Percentiles rank a stretch among this genome's conserved stretches.
Conservation (phyloP, 35 echinoderm and acorn worm genomes). For the Anneissia japonica region DNA sequence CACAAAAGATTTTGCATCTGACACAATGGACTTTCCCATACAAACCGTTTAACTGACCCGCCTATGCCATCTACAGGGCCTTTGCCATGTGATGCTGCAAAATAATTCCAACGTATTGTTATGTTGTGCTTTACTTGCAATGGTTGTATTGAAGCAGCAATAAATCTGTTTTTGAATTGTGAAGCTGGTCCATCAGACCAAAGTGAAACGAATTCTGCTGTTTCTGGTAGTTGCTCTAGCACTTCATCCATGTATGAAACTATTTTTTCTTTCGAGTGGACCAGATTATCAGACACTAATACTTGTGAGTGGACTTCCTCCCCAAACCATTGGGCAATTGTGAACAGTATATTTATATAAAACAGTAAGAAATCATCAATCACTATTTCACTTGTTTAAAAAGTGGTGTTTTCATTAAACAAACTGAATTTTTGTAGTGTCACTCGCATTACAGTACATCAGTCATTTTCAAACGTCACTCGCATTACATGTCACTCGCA, state of each 20-base stretch:
- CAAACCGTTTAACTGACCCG: conserved; percentile 10
- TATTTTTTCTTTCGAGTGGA: not conserved
- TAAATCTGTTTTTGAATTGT: conserved; percentile 28
- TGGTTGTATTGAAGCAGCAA: conserved; percentile 4
- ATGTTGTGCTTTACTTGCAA: conserved; percentile 37
- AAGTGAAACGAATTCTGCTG: conserved; percentile 2
- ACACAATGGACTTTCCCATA: conserved; percentile 11
- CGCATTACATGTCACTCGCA: too few relatives aligned
- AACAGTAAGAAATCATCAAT: too few relatives aligned
- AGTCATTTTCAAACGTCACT: too few relatives aligned
- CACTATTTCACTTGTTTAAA: too few relatives aligned
- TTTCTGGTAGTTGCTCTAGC: not conserved
- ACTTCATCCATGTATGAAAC: conserved; percentile 5
- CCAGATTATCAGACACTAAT: not conserved
- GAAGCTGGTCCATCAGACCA: conserved; percentile 12
- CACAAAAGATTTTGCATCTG: conserved; percentile 26
- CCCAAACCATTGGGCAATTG: too few relatives aligned
- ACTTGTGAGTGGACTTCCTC: conserved; percentile 3
- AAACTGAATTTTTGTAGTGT: too few relatives aligned
- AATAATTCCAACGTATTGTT: conserved; percentile 56
- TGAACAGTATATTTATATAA: too few relatives aligned
- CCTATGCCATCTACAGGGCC: conserved; percentile 67
- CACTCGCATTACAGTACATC: too few relatives aligned
- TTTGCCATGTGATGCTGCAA: conserved; percentile 67
- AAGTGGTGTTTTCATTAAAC: too few relatives aligned